Conservation (phyloP, 2,888 invertebrate genomes). For the Geophilus truncorum region DNA sequence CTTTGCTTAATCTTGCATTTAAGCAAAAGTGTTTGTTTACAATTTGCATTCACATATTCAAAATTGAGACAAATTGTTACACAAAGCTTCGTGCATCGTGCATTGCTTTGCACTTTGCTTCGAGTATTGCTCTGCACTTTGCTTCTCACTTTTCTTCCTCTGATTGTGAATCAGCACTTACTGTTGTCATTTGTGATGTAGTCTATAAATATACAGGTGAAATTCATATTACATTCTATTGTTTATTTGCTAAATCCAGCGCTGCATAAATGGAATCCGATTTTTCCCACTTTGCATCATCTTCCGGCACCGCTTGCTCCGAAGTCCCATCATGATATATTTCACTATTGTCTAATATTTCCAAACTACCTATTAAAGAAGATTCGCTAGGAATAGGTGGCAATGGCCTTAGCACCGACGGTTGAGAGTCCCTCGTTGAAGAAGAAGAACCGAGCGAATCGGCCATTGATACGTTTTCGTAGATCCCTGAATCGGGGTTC, state of each 20-base stretch:
- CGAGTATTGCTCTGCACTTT: too few relatives aligned
- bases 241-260: neutral
- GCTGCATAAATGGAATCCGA: slow-evolving; percentile 29
- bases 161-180: too few relatives aligned
- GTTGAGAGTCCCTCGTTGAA: neutral
- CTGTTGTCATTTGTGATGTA: too few relatives aligned
- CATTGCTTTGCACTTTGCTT: too few relatives aligned
- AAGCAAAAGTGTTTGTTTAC: too few relatives aligned
- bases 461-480: neutral
- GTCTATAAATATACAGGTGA: too few relatives aligned
- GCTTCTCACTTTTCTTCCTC: too few relatives aligned
- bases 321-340: neutral
- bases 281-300: neutral
- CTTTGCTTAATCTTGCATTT: too few relatives aligned
- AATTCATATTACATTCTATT: too few relatives aligned
- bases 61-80: too few relatives aligned
- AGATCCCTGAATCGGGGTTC: neutral
- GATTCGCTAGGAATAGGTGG: slow-evolving; percentile 29
- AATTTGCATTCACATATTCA: too few relatives aligned
- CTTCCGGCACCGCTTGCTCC: neutral
- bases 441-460: neutral
- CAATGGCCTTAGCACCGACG: neutral
- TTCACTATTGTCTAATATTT: slow-evolving; percentile 25
- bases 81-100: too few relatives aligned
- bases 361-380: neutral